Evolutionary conservation across 2,797 vertebrate genomes (phyloP).

Genomic region (Chaetophractus vellerosus): DNA sequence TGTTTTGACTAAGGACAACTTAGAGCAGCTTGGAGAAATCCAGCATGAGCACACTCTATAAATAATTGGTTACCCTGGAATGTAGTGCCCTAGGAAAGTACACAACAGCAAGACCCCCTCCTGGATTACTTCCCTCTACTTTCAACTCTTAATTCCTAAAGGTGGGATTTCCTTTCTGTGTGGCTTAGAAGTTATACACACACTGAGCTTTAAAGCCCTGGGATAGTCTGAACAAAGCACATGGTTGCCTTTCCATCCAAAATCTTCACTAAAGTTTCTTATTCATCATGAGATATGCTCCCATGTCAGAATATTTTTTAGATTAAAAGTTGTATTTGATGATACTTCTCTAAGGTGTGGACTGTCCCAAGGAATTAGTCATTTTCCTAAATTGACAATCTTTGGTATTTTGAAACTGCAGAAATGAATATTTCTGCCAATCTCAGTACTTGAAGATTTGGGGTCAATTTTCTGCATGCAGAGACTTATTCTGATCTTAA

Average conservation of each 20-base stretch:
- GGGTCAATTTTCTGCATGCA: neutral
- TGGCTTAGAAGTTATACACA: neutral
- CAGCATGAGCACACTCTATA: neutral
- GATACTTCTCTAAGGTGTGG: neutral
- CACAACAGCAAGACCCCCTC: neutral
- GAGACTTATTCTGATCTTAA: constrained; percentile 17
- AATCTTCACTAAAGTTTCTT: constrained; percentile 12
- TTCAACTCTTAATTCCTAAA: neutral
- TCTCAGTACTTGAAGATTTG: constrained; percentile 26
- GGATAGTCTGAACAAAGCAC: neutral
- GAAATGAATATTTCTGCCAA: neutral
- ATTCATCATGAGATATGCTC: neutral
- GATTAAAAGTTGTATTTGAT: constrained; percentile 29
- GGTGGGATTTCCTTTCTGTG: neutral
- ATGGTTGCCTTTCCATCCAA: neutral
- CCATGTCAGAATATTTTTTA: neutral
- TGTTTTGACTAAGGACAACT: neutral
- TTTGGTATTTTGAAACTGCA: constrained; percentile 52
- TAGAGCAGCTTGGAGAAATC: constrained; percentile 11
- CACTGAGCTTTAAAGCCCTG: neutral
- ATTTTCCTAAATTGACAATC: neutral
- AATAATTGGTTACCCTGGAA: neutral
- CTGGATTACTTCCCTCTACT: neutral
- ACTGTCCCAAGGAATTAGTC: neutral
- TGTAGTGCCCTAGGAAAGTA: neutral